Evolutionary conservation across 2,797 vertebrate genomes (phyloP).

Genomic region (Sebastes ruberrimus): DNA sequence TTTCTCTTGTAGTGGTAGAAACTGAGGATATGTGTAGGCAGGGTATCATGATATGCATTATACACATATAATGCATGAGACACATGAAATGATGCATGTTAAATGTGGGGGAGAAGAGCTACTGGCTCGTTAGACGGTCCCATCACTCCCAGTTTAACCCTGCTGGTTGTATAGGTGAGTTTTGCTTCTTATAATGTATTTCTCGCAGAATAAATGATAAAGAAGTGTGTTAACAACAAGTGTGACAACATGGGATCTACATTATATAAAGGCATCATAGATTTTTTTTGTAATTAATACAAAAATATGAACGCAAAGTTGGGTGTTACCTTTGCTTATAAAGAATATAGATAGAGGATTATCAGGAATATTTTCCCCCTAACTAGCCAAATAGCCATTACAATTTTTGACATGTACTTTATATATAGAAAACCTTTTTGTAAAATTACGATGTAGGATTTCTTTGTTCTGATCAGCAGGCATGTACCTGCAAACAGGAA

Average conservation of each 20-base stretch:
- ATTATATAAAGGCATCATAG: neutral
- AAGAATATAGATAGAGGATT: neutral
- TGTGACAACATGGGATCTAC: neutral
- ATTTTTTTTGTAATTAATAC: neutral
- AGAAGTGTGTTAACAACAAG: neutral
- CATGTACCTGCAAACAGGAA: neutral
- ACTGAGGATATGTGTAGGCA: neutral
- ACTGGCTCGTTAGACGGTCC: neutral
- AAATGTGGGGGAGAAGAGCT: neutral
- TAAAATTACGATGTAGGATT: neutral
- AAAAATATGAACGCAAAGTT: neutral
- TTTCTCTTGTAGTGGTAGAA: neutral
- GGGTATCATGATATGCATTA: neutral
- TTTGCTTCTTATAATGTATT: neutral
- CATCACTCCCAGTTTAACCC: neutral
- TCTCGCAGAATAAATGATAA: neutral
- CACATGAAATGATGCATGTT: neutral
- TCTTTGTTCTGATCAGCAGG: slow-evolving; percentile 4
- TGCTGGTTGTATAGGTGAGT: neutral
- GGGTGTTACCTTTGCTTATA: neutral
- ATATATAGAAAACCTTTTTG: neutral
- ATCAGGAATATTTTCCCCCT: neutral
- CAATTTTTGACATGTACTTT: neutral
- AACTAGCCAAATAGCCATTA: neutral
- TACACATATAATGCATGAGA: neutral